Evolutionary conservation across 2,797 vertebrate genomes (phyloP).

Genomic region (Poeciliopsis turneri): DNA sequence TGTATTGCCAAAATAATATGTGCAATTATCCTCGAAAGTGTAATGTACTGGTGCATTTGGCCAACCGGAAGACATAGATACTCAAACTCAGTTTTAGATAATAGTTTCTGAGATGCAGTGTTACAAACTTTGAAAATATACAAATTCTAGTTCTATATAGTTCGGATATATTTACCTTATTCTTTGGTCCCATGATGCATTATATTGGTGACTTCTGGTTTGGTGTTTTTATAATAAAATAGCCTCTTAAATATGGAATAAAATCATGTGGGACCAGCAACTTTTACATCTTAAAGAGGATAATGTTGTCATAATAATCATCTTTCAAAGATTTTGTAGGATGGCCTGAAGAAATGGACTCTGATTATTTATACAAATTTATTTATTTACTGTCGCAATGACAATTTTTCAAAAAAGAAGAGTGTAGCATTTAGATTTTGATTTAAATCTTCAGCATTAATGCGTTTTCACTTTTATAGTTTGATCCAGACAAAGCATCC

Average conservation of each 20-base stretch:
- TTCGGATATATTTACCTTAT: neutral
- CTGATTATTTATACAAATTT: neutral
- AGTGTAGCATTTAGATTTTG: neutral
- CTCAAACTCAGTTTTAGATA: neutral
- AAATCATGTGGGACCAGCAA: too few species aligned
- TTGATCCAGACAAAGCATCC: neutral
- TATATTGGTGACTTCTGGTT: neutral
- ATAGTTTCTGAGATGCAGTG: neutral
- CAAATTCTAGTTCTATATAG: neutral
- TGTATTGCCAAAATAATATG: neutral
- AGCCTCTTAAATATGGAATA: too few species aligned
- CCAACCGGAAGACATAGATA: neutral
- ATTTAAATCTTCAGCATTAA: neutral
- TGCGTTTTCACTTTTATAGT: neutral
- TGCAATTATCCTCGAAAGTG: neutral
- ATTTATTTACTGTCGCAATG: neutral
- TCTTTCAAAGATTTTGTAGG: too few species aligned
- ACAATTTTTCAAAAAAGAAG: neutral
- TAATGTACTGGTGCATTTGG: neutral
- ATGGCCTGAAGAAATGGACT: neutral
- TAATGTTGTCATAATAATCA: too few species aligned
- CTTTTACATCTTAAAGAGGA: too few species aligned
- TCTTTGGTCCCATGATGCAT: neutral
- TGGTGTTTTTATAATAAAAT: neutral
- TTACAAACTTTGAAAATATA: neutral